A percentile compares a stretch with the other conserved stretches of the same genome.
phyloP scores from a whole-genome alignment of 2,113 vertebrate species.

The Anser brachyrhynchus region DNA sequence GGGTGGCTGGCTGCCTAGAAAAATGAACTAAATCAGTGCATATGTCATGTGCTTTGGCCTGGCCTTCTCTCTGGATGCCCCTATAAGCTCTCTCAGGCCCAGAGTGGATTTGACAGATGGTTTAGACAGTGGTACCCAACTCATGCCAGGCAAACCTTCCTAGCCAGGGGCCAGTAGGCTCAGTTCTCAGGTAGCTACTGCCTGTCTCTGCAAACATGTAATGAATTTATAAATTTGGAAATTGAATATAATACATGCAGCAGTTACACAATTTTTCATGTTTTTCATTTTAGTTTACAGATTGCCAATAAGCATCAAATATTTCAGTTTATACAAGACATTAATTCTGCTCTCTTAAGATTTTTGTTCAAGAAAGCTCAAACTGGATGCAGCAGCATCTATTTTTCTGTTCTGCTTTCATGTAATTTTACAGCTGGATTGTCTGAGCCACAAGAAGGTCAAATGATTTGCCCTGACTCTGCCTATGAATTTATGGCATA shows the following conservation, averaged over 20 bases:
- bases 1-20: neutral
- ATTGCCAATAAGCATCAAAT: neutral
- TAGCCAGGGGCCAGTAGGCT: neutral
- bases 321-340: neutral
- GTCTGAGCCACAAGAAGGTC: constrained; percentile 57
- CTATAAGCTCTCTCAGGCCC: neutral
- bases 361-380: constrained; percentile 51
- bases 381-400: constrained; percentile 59
- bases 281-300: neutral
- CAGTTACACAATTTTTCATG: neutral
- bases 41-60: neutral
- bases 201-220: neutral
- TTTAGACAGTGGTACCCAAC: neutral
- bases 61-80: neutral
- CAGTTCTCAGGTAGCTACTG: neutral
- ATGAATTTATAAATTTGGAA: neutral
- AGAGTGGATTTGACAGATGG: neutral
- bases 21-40: neutral
- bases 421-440: constrained; percentile 73
- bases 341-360: constrained; percentile 37
- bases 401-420: constrained; percentile 66
- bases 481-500: constrained; percentile 66
- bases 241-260: neutral
- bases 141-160: neutral
- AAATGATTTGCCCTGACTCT: constrained; percentile 65